A percentile compares a stretch with the other conserved stretches of the same genome.
phyloP scores from a whole-genome alignment of 2,113 vertebrate species.

The Apaloderma vittatum region DNA sequence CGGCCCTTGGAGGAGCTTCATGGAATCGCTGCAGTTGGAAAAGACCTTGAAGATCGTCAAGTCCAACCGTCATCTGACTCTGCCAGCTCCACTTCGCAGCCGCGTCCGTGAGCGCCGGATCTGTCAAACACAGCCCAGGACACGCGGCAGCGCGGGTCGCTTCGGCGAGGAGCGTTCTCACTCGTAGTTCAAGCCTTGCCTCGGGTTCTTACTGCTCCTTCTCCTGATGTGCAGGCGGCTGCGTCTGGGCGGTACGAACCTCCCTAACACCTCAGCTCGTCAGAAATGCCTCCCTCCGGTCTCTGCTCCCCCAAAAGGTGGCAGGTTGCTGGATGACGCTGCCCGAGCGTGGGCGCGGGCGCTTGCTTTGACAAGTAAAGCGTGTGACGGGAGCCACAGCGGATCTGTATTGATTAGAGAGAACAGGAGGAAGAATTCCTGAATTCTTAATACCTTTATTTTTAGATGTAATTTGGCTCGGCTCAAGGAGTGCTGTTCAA shows the following conservation, averaged over 20 bases:
- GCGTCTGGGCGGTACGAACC: neutral
- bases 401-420: neutral
- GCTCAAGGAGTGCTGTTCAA: neutral
- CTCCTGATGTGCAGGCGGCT: accelerated
- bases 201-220: neutral
- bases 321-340: neutral
- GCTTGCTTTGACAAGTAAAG: neutral
- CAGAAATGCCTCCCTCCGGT: accelerated
- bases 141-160: no score
- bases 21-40: no score
- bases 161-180: neutral
- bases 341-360: accelerated
- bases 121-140: no score
- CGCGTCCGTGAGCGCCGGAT: no score
- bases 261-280: neutral
- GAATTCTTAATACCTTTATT: neutral
- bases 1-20: neutral
- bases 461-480: neutral
- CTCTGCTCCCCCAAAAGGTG: neutral
- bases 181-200: neutral
- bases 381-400: neutral
- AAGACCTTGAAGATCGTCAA: no score
- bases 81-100: no score
- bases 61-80: no score
- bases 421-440: neutral